A percentile compares a stretch with the other conserved stretches of the same genome.
phyloP scores from a whole-genome alignment of 2,113 vertebrate genomes.

The Lathamus discolor region DNA sequence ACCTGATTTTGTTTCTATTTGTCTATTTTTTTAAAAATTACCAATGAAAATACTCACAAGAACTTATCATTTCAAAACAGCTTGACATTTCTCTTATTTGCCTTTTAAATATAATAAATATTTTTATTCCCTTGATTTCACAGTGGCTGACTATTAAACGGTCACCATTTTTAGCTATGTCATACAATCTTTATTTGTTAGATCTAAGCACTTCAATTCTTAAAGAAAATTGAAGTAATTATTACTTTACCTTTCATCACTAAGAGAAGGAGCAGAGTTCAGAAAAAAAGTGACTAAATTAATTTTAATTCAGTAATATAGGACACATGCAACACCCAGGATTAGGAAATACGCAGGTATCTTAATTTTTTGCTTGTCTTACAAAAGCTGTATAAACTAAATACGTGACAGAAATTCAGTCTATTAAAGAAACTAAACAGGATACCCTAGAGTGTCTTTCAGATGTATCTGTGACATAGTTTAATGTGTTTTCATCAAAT shows the following conservation, averaged over 20 bases:
- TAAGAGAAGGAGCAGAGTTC: not conserved
- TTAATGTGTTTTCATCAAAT: not conserved
- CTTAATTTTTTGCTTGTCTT: not conserved
- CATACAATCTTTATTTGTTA: not conserved
- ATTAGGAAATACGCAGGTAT: not conserved
- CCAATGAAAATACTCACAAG: not conserved
- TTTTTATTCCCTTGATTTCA: not conserved
- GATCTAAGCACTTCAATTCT: slow-evolving; percentile 36
- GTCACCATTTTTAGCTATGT: not conserved
- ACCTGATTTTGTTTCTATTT: not conserved
- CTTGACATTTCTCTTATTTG: not conserved
- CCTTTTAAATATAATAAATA: not conserved
- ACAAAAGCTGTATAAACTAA: not conserved
- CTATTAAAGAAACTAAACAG: not conserved
- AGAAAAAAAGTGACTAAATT: not conserved
- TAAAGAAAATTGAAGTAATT: slow-evolving; percentile 38
- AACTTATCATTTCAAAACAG: not conserved
- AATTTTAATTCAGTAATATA: not conserved
- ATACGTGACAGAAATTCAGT: not conserved
- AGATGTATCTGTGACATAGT: not conserved
- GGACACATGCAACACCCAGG: not conserved
- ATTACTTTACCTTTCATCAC: not conserved
- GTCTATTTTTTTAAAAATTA: not conserved
- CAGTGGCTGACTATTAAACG: not conserved
- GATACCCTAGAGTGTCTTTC: not conserved